phyloP scores from a whole-genome alignment of 2,113 vertebrate genomes.

The Labeo catla region DNA sequence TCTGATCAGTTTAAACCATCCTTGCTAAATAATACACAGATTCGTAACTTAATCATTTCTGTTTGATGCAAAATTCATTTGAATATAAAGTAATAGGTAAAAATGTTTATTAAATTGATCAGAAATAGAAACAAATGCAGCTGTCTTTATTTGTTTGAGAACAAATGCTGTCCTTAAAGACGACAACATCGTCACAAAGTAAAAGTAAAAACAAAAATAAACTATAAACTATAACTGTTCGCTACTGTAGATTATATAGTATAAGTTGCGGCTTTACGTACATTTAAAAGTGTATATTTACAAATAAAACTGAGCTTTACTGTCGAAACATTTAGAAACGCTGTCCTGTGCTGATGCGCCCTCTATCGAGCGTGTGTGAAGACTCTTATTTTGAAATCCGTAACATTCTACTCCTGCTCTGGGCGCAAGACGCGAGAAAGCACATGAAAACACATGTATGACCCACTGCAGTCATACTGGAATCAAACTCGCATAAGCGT shows the following conservation, averaged over 20 bases:
- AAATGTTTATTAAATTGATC: no score
- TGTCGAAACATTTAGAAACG: background rate
- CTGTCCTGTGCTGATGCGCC: background rate
- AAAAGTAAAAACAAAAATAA: no score
- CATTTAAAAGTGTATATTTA: background rate
- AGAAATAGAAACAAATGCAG: no score
- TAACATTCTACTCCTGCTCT: no score
- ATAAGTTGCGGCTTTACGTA: background rate
- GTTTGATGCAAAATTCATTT: no score
- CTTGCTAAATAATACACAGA: no score
- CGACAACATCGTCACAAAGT: no score
- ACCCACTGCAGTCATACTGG: background rate
- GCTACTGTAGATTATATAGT: background rate
- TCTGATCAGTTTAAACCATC: no score
- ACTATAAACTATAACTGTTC: background rate
- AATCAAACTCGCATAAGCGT: background rate
- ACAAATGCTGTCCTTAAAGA: background rate
- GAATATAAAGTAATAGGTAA: no score
- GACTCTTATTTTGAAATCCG: conserved; percentile 23
- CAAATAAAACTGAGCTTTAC: background rate
- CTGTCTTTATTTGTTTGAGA: background rate
- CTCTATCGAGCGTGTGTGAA: background rate
- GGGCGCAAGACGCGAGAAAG: background rate
- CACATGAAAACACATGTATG: background rate
- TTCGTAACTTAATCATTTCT: no score